phyloP scores from a whole-genome alignment of 2,888 invertebrate genomes.

The Amphipyra tragopoginis region DNA sequence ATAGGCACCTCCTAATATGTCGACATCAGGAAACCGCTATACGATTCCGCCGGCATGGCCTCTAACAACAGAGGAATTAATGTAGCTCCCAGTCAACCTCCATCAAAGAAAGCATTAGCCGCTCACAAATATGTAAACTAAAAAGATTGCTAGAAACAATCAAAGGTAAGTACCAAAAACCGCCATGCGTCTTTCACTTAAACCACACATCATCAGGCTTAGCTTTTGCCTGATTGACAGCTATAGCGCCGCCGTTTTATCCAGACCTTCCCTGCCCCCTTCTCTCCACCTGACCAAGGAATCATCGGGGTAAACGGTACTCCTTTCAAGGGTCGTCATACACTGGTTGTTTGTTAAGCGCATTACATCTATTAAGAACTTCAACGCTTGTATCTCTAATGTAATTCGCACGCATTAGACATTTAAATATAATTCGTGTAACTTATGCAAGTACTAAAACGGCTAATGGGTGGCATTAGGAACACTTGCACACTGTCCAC shows the following conservation, averaged over 20 bases:
- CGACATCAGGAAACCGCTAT: too few species aligned
- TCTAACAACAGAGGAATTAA: too few species aligned
- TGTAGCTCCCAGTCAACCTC: too few species aligned
- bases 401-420: constrained; percentile 79
- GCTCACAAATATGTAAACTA: too few species aligned
- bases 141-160: neutral
- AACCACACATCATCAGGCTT: constrained; percentile 65
- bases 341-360: constrained; percentile 69
- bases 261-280: constrained; percentile 59
- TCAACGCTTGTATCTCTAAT: constrained; percentile 77
- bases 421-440: constrained; percentile 84
- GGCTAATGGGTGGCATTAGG: constrained; percentile 73
- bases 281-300: constrained; percentile 16
- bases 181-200: constrained; percentile 56
- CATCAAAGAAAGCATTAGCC: too few species aligned
- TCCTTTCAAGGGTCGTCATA: constrained; percentile 58
- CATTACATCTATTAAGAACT: constrained; percentile 81
- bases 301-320: constrained; percentile 28
- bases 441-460: constrained; percentile 78
- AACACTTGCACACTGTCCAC: constrained; percentile 59
- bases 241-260: constrained; percentile 75
- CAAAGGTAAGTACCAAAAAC: neutral
- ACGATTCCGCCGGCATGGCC: too few species aligned
- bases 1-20: too few species aligned
- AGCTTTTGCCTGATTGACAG: constrained; percentile 83